phyloP scores from a whole-genome alignment of 2,113 vertebrate species.

The Spea multiplicata region DNA sequence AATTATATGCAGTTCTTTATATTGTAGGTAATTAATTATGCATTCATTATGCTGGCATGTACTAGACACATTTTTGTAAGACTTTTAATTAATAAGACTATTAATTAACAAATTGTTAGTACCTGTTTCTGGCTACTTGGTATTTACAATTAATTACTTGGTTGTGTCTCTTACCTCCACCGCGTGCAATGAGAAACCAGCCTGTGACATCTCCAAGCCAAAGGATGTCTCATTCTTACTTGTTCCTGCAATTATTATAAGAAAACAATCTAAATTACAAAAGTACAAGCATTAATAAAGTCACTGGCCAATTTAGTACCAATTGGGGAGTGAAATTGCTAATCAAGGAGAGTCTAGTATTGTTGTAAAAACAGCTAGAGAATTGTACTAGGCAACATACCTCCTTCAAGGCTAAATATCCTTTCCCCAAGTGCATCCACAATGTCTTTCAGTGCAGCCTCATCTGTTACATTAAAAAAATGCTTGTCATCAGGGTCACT shows the following conservation, averaged over 20 bases:
- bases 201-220: slow-evolving; percentile 94
- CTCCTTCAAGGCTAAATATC: slow-evolving; percentile 93
- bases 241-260: slow-evolving; percentile 69
- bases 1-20: too few species aligned
- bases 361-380: neutral
- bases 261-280: neutral
- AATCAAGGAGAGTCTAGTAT: too few species aligned
- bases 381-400: neutral
- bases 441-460: slow-evolving; percentile 91
- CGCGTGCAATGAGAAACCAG: slow-evolving; percentile 92
- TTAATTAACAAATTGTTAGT: too few species aligned
- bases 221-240: slow-evolving; percentile 88
- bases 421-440: slow-evolving; percentile 90
- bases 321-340: neutral
- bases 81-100: too few species aligned
- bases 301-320: neutral
- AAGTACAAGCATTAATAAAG: neutral
- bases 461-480: slow-evolving; percentile 93
- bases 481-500: slow-evolving; percentile 92
- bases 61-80: too few species aligned
- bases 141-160: too few species aligned
- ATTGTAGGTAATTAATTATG: too few species aligned
- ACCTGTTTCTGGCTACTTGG: too few species aligned
- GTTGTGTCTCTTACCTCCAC: slow-evolving; percentile 77
- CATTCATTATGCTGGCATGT: too few species aligned